Percentiles rank a stretch among this genome's conserved stretches.
These are phyloP conservation scores for Prosopocoilus inquinatus DNA, from an alignment of 2,888 invertebrate genomes.

Conservation along the genomic window DNA sequence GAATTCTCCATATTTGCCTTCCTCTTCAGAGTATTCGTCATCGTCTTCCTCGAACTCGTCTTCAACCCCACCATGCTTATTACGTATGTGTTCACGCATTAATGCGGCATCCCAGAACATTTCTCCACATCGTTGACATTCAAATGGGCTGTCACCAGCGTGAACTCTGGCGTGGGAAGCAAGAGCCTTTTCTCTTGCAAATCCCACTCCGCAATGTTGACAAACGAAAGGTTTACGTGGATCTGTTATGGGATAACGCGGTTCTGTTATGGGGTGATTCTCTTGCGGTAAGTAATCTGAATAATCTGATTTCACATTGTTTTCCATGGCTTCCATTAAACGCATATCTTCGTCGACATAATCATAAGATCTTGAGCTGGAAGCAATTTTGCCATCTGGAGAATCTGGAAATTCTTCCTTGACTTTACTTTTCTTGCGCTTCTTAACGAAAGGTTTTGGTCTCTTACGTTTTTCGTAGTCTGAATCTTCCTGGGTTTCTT, in stretches of 20 bases:
- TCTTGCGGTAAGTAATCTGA: constrained; percentile 34
- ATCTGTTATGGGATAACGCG: constrained; percentile 60
- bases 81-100: constrained; percentile 60
- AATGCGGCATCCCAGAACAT: constrained; percentile 71
- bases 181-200: constrained; percentile 79
- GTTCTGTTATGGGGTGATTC: constrained; percentile 31
- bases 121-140: constrained; percentile 77
- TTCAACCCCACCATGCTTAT: constrained; percentile 54
- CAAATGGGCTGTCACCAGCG: constrained; percentile 76
- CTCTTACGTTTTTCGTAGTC: constrained; percentile 47
- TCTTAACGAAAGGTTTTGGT: constrained; percentile 30
- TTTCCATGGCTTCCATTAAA: constrained; percentile 52
- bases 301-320: constrained; percentile 42
- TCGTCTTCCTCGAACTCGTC: constrained; percentile 48
- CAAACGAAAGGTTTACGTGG: constrained; percentile 79
- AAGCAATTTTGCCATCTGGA: constrained; percentile 38
- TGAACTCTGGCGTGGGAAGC: constrained; percentile 76
- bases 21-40: constrained; percentile 58
- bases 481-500: constrained; percentile 53
- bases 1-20: constrained; percentile 58
- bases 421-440: constrained; percentile 40
- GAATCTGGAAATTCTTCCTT: constrained; percentile 39
- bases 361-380: constrained; percentile 48
- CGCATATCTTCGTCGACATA: constrained; percentile 54
- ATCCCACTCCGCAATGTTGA: constrained; percentile 71